Evolutionary conservation across 2,888 invertebrate species (phyloP).

Genomic region (Watsonalla cultraria): DNA sequence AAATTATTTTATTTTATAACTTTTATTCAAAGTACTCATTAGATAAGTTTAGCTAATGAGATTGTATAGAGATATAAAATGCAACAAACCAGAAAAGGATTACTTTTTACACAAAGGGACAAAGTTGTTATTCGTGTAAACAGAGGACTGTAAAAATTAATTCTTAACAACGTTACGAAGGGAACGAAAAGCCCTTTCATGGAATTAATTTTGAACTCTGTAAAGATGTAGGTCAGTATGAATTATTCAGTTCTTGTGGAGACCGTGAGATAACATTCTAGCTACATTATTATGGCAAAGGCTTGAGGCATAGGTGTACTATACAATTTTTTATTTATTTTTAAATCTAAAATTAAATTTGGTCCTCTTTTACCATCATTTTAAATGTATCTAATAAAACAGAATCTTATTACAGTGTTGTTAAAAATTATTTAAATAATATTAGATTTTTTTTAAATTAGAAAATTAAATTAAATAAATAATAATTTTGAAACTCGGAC

Average conservation of each 20-base stretch:
- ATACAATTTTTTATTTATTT: background rate
- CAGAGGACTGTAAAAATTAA: background rate
- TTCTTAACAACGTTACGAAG: conserved; percentile 6
- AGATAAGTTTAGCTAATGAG: background rate
- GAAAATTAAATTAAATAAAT: too few relatives aligned
- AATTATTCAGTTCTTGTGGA: conserved; percentile 15
- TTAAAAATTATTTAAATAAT: too few relatives aligned
- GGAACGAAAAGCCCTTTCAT: conserved; percentile 6
- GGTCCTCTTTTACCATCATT: too few relatives aligned
- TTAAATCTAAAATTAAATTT: background rate
- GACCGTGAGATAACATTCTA: background rate
- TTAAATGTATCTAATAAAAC: too few relatives aligned
- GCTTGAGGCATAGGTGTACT: too few relatives aligned
- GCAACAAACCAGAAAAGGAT: background rate
- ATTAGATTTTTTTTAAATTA: too few relatives aligned
- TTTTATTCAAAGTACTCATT: too few relatives aligned
- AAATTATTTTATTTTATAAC: too few relatives aligned
- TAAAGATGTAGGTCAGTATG: conserved; percentile 8
- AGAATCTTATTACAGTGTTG: too few relatives aligned
- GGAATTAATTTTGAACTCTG: conserved; percentile 15
- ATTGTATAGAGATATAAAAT: background rate
- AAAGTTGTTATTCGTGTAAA: conserved; percentile 1
- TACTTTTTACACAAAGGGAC: background rate
- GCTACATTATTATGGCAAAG: background rate
- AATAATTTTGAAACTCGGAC: too few relatives aligned